A percentile compares a stretch with the other conserved stretches of the same genome.
Conservation (phyloP, 35 echinoderm and acorn worm genomes). For the Ophioderma brevispina region DNA sequence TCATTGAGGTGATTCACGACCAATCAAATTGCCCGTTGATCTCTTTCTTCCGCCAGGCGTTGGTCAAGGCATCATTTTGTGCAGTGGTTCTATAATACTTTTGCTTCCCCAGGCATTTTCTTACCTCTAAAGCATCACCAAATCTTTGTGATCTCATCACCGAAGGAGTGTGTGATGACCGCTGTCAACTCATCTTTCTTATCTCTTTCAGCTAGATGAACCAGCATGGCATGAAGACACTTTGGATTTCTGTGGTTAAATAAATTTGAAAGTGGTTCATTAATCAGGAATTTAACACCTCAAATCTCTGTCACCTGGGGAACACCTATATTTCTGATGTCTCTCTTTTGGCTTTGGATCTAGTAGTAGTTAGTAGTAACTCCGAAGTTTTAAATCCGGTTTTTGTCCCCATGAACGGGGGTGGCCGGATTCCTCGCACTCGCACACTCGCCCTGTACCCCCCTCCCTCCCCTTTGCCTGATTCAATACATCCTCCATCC, state of each 20-base stretch:
- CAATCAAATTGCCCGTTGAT: slow-evolving; percentile 3
- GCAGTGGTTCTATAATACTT: not conserved
- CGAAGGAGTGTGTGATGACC: not conserved
- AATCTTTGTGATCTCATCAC: not conserved
- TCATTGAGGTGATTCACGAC: not conserved
- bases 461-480: too few species aligned
- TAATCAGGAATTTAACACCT: too few species aligned
- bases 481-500: too few species aligned
- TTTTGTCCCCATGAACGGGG: too few species aligned
- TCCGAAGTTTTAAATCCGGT: too few species aligned
- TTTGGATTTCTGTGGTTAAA: not conserved
- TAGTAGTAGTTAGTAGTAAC: too few species aligned
- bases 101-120: not conserved
- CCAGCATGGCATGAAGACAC: not conserved
- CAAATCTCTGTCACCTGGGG: too few species aligned
- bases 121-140: not conserved
- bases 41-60: not conserved
- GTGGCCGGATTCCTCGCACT: too few species aligned
- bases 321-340: too few species aligned
- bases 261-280: too few species aligned
- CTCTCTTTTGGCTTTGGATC: too few species aligned
- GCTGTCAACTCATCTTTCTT: not conserved
- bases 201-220: not conserved
- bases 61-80: not conserved
- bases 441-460: too few species aligned